Conservation (phyloP, 2,113 vertebrate genomes). For the Himantopus leucocephalus region DNA sequence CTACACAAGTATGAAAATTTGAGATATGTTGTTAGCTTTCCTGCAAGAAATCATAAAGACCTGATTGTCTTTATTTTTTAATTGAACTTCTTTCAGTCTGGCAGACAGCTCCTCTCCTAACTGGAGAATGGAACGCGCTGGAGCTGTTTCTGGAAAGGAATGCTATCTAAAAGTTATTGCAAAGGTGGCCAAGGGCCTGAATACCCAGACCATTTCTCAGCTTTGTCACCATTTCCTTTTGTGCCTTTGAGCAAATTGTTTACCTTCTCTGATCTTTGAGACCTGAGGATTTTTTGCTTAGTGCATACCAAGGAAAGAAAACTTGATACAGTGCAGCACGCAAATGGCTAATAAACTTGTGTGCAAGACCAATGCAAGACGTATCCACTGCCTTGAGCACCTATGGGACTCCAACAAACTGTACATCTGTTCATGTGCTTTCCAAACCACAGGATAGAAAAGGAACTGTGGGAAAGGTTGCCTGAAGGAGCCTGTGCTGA, state of each 20-base stretch:
- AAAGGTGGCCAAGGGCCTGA: not conserved
- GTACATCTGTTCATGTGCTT: not conserved
- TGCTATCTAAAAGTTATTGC: not conserved
- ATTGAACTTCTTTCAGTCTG: constrained; percentile 45
- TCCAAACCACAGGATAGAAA: not conserved
- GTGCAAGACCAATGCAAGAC: not conserved
- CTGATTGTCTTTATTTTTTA: constrained; percentile 61
- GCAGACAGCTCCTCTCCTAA: constrained; percentile 22
- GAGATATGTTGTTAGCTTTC: constrained; percentile 68
- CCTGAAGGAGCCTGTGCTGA: not conserved
- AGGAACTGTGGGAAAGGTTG: not conserved
- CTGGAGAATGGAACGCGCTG: not conserved
- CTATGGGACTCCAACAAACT: not conserved
- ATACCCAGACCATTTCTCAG: not conserved
- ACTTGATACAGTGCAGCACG: not conserved
- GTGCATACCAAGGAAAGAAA: not conserved
- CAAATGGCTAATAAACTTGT: not conserved
- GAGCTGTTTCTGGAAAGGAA: not conserved
- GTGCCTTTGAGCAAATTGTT: not conserved
- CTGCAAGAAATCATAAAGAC: constrained; percentile 51
- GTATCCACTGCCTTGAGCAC: not conserved
- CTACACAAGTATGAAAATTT: constrained; percentile 65
- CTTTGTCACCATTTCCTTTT: not conserved
- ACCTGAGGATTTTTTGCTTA: not conserved
- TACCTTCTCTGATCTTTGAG: not conserved